These are phyloP conservation scores for Pseudomugil gertrudae DNA, from an alignment of 2,797 vertebrate species.

Conservation along the genomic window DNA sequence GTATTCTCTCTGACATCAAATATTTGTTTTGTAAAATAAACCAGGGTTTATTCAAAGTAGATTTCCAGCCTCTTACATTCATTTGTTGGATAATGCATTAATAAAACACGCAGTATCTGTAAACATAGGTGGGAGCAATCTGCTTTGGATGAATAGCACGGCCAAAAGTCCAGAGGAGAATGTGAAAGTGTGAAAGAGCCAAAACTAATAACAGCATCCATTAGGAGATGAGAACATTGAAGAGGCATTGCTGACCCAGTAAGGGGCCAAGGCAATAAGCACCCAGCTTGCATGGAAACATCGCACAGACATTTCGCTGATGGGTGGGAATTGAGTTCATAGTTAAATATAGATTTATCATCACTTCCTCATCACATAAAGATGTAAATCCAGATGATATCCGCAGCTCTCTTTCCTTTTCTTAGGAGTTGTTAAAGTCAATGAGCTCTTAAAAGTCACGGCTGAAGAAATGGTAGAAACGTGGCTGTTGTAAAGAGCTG, in stretches of 20 bases:
- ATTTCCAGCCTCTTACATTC: conserved; percentile 68
- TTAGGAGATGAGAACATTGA: conserved; percentile 72
- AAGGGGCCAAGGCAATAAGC: conserved; percentile 45
- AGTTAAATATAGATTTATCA: conserved; percentile 76
- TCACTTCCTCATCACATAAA: conserved; percentile 67
- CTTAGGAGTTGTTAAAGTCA: conserved; percentile 80
- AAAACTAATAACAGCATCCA: conserved; percentile 78
- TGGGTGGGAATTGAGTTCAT: conserved; percentile 60
- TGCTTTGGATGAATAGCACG: conserved; percentile 68
- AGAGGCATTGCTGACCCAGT: conserved; percentile 46
- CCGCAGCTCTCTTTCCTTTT: conserved; percentile 65
- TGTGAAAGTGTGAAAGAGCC: conserved; percentile 73
- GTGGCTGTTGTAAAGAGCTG: conserved; percentile 61
- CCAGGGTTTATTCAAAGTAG: conserved; percentile 73
- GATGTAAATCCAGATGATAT: conserved; percentile 73
- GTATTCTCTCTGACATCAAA: conserved; percentile 75
- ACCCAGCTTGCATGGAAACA: conserved; percentile 42
- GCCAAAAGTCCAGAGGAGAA: conserved; percentile 76
- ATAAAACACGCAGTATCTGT: conserved; percentile 75
- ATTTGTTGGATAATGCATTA: conserved; percentile 70
- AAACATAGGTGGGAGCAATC: conserved; percentile 71
- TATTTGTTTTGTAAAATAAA: conserved; percentile 80
- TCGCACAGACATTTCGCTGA: conserved; percentile 55
- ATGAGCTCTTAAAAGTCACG: conserved; percentile 79
- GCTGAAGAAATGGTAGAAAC: conserved; percentile 55